A percentile compares a stretch with the other conserved stretches of the same genome.
These are phyloP conservation scores for Drosophila ficusphila DNA, from an alignment of 1,140 invertebrate genomes.

Conservation along the genomic window DNA sequence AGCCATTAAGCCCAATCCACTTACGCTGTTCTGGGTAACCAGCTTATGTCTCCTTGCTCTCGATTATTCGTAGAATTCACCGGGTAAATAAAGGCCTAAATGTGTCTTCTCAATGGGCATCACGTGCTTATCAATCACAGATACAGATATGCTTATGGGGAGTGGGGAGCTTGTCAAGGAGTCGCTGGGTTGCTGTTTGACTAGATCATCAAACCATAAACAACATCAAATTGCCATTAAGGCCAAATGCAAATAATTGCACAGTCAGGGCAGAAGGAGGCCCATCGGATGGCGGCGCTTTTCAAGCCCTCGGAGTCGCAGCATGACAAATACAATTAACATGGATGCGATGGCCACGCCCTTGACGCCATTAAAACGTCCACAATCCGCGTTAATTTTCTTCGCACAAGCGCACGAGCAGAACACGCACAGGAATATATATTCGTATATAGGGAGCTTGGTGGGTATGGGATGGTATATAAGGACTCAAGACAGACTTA, in stretches of 20 bases:
- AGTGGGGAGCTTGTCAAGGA: constrained; percentile 20
- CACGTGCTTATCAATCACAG: constrained; percentile 69
- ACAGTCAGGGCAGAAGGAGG: constrained; percentile 51
- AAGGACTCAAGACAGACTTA: constrained; percentile 81
- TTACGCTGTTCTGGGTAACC: constrained; percentile 28
- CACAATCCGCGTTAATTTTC: constrained; percentile 40
- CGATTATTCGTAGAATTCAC: constrained; percentile 39
- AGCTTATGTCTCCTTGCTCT: constrained; percentile 24
- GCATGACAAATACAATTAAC: constrained; percentile 83
- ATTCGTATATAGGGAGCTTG: too few relatives aligned
- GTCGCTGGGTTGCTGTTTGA: constrained; percentile 44
- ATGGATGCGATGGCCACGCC: constrained; percentile 73
- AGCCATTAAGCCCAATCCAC: constrained; percentile 24
- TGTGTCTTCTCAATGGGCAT: constrained; percentile 59
- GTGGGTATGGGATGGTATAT: too few relatives aligned
- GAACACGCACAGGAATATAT: constrained; percentile 1
- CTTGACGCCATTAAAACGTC: constrained; percentile 69
- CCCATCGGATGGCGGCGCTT: constrained; percentile 61
- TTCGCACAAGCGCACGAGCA: constrained; percentile 6
- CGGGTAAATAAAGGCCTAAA: constrained; percentile 31
- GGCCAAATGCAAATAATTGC: constrained; percentile 80
- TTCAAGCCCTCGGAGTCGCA: constrained; percentile 57
- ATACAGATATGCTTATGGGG: constrained; percentile 35
- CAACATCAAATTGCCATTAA: constrained; percentile 81
- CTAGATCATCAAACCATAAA: constrained; percentile 77